These are phyloP conservation scores for Papilio glaucus DNA, from an alignment of 1,140 invertebrate genomes.

Conservation along the genomic window DNA sequence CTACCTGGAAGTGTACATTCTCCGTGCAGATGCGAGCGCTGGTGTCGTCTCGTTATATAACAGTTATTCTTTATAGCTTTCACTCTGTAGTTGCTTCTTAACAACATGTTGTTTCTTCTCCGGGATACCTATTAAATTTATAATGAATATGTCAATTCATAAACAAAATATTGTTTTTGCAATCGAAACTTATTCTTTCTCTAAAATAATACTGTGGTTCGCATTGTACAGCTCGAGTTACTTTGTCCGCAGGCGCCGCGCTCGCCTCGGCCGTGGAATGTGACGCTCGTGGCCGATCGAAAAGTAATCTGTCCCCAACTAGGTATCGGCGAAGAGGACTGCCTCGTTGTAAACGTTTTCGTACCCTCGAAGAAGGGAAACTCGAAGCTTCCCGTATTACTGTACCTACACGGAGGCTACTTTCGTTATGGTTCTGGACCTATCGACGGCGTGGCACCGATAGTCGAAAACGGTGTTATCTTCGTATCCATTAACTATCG, in stretches of 20 bases:
- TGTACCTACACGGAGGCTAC: constrained; percentile 87
- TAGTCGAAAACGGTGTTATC: constrained; percentile 78
- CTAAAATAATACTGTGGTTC: neutral
- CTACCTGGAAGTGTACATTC: neutral
- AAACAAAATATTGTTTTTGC: neutral
- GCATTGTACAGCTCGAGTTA: too few species aligned
- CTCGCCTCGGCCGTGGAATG: constrained; percentile 80
- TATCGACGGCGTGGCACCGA: constrained; percentile 76
- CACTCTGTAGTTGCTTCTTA: neutral
- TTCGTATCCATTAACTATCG: constrained; percentile 83
- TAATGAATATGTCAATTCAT: neutral
- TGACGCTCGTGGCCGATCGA: constrained; percentile 58
- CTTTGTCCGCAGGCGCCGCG: constrained; percentile 70
- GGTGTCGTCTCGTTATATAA: neutral
- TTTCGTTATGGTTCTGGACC: constrained; percentile 81
- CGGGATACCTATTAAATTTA: neutral
- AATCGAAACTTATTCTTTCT: too few species aligned
- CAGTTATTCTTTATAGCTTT: neutral
- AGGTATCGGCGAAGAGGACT: constrained; percentile 85
- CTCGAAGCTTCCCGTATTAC: constrained; percentile 78
- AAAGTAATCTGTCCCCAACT: constrained; percentile 50
- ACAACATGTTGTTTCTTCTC: neutral
- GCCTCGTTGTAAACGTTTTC: constrained; percentile 91
- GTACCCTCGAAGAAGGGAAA: constrained; percentile 72
- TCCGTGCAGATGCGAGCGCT: too few species aligned